phyloP scores from a whole-genome alignment of 2,888 invertebrate genomes.

The Aspidiotus rigidus region DNA sequence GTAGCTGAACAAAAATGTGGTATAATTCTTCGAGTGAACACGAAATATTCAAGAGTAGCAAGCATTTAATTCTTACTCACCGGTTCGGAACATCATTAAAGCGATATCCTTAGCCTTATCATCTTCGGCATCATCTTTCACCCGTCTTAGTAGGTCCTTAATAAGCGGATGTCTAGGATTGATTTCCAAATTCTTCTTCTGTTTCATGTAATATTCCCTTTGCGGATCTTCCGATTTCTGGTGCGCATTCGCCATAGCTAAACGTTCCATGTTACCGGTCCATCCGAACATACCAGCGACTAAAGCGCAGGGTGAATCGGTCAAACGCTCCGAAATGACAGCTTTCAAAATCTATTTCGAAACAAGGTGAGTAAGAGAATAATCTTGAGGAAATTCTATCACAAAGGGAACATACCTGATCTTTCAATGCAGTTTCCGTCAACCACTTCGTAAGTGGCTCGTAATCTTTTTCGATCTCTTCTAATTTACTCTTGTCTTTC shows the following conservation, averaged over 20 bases:
- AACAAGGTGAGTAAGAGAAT: slow-evolving; percentile 1
- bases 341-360: slow-evolving; percentile 58
- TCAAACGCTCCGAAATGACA: slow-evolving; percentile 74
- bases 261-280: slow-evolving; percentile 98
- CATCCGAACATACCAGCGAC: slow-evolving; percentile 95
- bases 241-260: slow-evolving; percentile 91
- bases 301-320: slow-evolving; percentile 88
- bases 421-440: slow-evolving; percentile 67
- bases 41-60: no score
- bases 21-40: no score
- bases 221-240: slow-evolving; percentile 90
- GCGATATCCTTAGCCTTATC: slow-evolving; percentile 73
- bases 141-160: slow-evolving; percentile 75
- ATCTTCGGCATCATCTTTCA: slow-evolving; percentile 68
- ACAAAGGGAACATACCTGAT: slow-evolving; percentile 49
- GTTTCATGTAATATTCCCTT: slow-evolving; percentile 74
- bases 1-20: slow-evolving; percentile 53
- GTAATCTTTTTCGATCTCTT: slow-evolving; percentile 64
- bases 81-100: slow-evolving; percentile 75
- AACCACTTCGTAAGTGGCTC: slow-evolving; percentile 90
- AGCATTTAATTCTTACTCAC: slow-evolving; percentile 36
- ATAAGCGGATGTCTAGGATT: slow-evolving; percentile 96
- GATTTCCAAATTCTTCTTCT: slow-evolving; percentile 94
- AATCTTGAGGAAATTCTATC: neutral
- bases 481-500: slow-evolving; percentile 67